Evolutionary conservation across 2,888 invertebrate species (phyloP).

Genomic region (Pyrrhia umbra): DNA sequence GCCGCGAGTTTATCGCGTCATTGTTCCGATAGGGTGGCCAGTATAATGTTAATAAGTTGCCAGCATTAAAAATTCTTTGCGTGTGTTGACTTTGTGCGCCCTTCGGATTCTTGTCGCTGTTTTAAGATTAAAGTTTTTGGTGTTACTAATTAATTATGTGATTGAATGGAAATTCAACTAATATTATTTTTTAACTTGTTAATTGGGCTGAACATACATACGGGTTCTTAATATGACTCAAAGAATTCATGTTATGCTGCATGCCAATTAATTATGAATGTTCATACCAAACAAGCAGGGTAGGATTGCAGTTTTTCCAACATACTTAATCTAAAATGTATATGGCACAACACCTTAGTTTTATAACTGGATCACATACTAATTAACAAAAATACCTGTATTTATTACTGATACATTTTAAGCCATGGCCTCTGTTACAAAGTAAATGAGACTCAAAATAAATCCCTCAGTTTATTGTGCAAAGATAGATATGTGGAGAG

Average conservation of each 20-base stretch:
- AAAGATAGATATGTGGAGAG: constrained; percentile 33
- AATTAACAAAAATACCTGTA: neutral
- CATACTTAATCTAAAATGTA: neutral
- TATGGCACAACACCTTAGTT: neutral
- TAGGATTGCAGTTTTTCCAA: neutral
- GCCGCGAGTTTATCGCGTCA: constrained; percentile 84
- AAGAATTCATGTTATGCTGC: constrained; percentile 19
- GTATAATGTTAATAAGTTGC: constrained; percentile 60
- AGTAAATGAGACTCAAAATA: constrained; percentile 15
- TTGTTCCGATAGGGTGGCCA: constrained; percentile 85
- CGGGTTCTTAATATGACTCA: neutral
- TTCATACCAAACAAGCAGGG: constrained; percentile 11
- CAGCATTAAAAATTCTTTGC: constrained; percentile 54
- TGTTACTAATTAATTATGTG: constrained; percentile 52
- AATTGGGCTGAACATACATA: constrained; percentile 21
- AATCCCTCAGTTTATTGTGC: constrained; percentile 22
- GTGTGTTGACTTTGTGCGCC: constrained; percentile 57
- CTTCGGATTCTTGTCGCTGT: constrained; percentile 51
- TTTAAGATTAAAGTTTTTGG: constrained; percentile 46
- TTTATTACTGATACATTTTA: neutral
- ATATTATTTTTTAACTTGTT: constrained; percentile 42
- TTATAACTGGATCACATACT: neutral
- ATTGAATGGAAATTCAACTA: constrained; percentile 50
- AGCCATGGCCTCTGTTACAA: neutral
- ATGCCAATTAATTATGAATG: constrained; percentile 31